phyloP scores from a whole-genome alignment of 2,113 vertebrate species.

The Sinocyclocheilus maitianheensis region DNA sequence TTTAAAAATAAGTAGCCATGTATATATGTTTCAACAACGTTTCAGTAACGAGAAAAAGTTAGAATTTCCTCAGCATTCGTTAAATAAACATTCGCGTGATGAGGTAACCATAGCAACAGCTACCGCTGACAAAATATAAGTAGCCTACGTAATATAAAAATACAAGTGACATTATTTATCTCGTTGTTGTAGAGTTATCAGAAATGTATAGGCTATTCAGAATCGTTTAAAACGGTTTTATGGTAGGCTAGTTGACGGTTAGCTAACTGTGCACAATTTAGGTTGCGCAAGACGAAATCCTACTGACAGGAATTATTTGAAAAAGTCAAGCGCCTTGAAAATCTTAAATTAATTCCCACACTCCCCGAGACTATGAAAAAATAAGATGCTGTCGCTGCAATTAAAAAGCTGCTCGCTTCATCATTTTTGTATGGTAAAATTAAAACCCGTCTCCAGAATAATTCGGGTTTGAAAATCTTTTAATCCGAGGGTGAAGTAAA shows the following conservation, averaged over 20 bases:
- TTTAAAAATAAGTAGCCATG: neutral
- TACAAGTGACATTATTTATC: neutral
- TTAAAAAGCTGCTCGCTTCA: slow-evolving; percentile 20
- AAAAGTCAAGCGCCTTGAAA: neutral
- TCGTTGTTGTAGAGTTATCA: neutral
- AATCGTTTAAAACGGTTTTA: neutral
- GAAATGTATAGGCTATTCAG: neutral
- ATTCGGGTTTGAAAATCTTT: slow-evolving; percentile 58
- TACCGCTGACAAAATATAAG: neutral
- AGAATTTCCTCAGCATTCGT: no score
- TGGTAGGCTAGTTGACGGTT: neutral
- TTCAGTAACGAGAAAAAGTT: neutral
- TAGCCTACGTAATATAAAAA: neutral
- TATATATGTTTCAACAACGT: neutral
- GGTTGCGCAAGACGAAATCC: neutral
- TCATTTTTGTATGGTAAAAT: neutral
- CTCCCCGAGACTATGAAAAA: neutral
- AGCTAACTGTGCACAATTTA: neutral
- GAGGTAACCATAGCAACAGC: neutral
- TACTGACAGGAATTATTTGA: neutral
- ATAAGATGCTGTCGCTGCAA: neutral
- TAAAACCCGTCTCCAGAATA: slow-evolving; percentile 25
- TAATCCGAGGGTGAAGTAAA: slow-evolving; percentile 70
- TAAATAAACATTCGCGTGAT: neutral
- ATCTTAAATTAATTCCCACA: neutral